These are phyloP conservation scores for Linurgus olivaceus DNA, from an alignment of 2,797 vertebrate genomes.

Conservation along the genomic window DNA sequence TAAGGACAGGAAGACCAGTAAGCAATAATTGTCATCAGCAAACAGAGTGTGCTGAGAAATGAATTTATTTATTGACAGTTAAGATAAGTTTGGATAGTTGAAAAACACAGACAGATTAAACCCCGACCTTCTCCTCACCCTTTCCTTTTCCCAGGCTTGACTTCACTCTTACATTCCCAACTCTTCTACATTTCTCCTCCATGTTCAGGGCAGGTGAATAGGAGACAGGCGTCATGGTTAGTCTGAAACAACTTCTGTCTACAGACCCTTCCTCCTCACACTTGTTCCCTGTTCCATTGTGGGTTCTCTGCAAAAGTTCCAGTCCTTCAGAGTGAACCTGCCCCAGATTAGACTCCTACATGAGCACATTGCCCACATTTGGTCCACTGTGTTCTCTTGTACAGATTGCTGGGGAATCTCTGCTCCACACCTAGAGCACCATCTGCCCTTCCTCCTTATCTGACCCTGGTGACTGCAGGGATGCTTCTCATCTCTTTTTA, in stretches of 20 bases:
- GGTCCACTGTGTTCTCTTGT: not conserved
- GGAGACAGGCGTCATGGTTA: not conserved
- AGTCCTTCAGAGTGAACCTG: not conserved
- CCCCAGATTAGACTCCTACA: not conserved
- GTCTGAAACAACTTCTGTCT: not conserved
- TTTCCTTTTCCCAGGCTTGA: not conserved
- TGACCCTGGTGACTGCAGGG: not conserved
- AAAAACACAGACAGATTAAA: not conserved
- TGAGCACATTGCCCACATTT: not conserved
- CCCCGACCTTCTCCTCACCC: not conserved
- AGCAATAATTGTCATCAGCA: not conserved
- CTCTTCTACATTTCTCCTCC: not conserved
- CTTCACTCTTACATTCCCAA: not conserved
- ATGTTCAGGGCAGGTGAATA: rapidly evolving
- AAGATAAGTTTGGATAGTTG: not conserved
- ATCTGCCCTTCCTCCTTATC: not conserved
- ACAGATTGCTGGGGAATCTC: not conserved
- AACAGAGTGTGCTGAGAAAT: not conserved
- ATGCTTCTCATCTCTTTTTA: not conserved
- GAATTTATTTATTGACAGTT: not conserved
- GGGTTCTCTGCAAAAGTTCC: not conserved
- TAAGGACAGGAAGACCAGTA: not conserved
- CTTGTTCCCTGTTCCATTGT: not conserved
- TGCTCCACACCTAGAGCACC: rapidly evolving
- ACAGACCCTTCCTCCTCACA: not conserved